Base-by-base conservation (phyloP, 2,888 invertebrate genomes). In the Lamellibrachia columna region DNA sequence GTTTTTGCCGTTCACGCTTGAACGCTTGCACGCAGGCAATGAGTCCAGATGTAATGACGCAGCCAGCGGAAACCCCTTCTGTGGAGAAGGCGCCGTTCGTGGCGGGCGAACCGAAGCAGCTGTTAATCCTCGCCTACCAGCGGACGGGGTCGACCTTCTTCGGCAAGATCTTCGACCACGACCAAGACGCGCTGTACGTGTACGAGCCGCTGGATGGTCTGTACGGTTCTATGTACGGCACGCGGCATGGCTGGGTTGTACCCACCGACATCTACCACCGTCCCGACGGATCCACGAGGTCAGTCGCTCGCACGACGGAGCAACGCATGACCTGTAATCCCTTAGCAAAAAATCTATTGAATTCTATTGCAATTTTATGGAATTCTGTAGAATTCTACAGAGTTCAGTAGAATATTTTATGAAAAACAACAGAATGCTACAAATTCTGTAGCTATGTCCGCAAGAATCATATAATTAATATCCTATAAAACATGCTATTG, bases 131-230 rank as follows among this genome's bases (percentile, higher is more conserved):
- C 11, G 55, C 92, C 92, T 92, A 92, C 11, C 40, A 75, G 53
- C 60, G 52, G 9, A 40, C 92, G n/a, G 92, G 90, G 2, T 90
- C 90, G 22, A 92, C 92, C 7, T 58, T 92, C 55, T 28, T 92
- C 22, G 92, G 92, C 28, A 90, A 92, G 52, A n/a, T 92, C 28
- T 52, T 92, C 40, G 92, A 92, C 60, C 22, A 53, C 52, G 58
- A 52, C 55, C 58, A 55, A 8, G 8, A 53, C 55, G 55, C 60
- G 8, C 22, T 92, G 91, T 90, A 92, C 91, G 28, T 92, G 40
- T 90, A 90, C 53, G 92, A 92, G 75, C 92, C 92, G 6, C 92
- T 92, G 90, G 92, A 92, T 53, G 92, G 92, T 60, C 8, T 91
- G 58, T 91, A 91, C 91, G 28, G 60, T 3, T 90, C 92, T 40